Percentiles rank a stretch among this genome's conserved stretches.
Conservation (phyloP, 1,140 invertebrate genomes). For the Cotesia glomerata region DNA sequence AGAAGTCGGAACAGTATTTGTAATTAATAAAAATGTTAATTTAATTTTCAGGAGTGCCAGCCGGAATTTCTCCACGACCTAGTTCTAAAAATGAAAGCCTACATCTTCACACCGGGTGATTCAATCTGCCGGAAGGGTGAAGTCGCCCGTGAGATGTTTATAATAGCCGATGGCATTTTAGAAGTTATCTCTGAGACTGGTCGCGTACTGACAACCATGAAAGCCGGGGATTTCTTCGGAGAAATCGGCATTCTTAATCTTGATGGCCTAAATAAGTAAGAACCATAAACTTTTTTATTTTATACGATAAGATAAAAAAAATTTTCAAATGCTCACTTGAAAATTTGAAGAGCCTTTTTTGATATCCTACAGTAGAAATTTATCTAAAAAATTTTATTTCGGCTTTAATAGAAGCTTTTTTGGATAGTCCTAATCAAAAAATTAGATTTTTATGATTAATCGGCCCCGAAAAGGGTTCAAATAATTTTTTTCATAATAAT, state of each 20-base stretch:
- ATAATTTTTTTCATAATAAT: no score
- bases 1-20: no score
- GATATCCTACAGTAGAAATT: no score
- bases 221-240: conserved; percentile 96
- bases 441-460: no score
- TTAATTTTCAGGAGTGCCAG: conserved; percentile 89
- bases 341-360: no score
- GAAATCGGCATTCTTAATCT: conserved; percentile 97
- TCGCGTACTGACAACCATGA: conserved; percentile 93
- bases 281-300: conserved; percentile 25
- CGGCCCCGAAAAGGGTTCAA: no score
- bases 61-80: conserved; percentile 96
- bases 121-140: conserved; percentile 94
- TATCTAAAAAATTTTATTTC: no score
- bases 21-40: not conserved
- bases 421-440: no score
- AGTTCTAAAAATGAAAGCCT: conserved; percentile 97
- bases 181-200: conserved; percentile 95
- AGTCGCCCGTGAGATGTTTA: conserved; percentile 97
- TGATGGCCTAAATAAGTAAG: conserved; percentile 94
- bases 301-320: not conserved
- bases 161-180: conserved; percentile 95
- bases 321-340: not conserved
- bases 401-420: no score
- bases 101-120: conserved; percentile 96